Evolutionary conservation across 1,140 invertebrate species (phyloP), one percentile per base, ranked within the genome.

Genomic region (Ceratina japonica): DNA sequence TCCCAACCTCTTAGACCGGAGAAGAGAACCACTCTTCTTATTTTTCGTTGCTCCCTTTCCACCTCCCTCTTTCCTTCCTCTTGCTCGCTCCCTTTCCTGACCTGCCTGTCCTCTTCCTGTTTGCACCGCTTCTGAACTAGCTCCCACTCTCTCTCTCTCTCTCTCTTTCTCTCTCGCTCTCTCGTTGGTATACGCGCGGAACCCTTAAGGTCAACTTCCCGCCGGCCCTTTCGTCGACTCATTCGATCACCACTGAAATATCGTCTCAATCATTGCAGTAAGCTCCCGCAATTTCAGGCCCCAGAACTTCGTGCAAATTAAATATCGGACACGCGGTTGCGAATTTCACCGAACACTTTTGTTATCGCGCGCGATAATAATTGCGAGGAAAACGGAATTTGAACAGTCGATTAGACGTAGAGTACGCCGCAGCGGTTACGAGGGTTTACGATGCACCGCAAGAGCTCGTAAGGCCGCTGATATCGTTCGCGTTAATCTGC

Each of bases 1-100:
- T 91, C 87, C 84, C 87, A 88, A 86, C 82, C 84, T 85, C 85
- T 84, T 79, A 68, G 71, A 80, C 80, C 71, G 78, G 78, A 74
- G 66, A 81, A 75, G 79, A 83, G 83, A 83, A 85, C 77, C 71
- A 84, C 77, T 86, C 79, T 71, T 86, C 79, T 87, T 81, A 81
- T 86, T 86, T 86, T 58, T 80, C 79, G 3, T 85, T 81, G 74
- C 75, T 86, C 85, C 75, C 76, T 86, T 83, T 87, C 77, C 75
- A 71, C 52, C 24, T 31, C 58, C 77, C 56, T 82, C 69, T 64
- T 76, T 27, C 70, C 58, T 79, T 61, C 54, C 71, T 76, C 56
- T 73, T 68, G 65, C 80, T 78, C 70, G 8, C 59, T 78, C 66
- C 49, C 52, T 66, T 54, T 64, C 27, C 44, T 37, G 70, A 24